Evolutionary conservation across 2,888 invertebrate genomes (phyloP).

Genomic region (Macrostomum cliftonense): DNA sequence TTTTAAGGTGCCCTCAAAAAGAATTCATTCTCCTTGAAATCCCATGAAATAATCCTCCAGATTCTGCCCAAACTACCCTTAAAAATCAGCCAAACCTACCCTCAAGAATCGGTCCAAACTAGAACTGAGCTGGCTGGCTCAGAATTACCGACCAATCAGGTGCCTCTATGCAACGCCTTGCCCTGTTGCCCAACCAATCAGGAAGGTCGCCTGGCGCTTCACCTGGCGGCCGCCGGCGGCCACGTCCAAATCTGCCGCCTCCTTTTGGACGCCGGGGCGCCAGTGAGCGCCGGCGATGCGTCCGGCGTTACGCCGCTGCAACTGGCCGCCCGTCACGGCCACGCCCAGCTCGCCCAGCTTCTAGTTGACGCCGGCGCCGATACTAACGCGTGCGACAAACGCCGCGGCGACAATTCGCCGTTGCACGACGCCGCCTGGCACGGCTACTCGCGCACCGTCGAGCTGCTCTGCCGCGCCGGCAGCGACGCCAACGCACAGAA

Average conservation of each 20-base stretch:
- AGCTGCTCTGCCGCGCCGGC: conserved; percentile 50
- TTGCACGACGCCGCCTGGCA: conserved; percentile 90
- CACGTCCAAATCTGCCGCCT: conserved; percentile 41
- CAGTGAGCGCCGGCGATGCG: not conserved
- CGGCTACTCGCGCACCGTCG: conserved; percentile 67
- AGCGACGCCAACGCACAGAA: conserved; percentile 39
- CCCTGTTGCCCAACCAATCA: too few relatives aligned
- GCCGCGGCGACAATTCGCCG: conserved; percentile 75
- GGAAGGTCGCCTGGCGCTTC: conserved; percentile 43
- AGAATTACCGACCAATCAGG: too few relatives aligned
- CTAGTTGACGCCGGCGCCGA: conserved; percentile 40
- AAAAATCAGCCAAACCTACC: too few relatives aligned
- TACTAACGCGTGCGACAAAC: conserved; percentile 10
- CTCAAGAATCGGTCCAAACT: too few relatives aligned
- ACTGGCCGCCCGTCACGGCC: conserved; percentile 62
- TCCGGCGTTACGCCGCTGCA: conserved; percentile 54
- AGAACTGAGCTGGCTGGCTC: too few relatives aligned
- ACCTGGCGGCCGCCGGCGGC: conserved; percentile 44
- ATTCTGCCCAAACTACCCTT: too few relatives aligned
- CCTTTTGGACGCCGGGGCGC: conserved; percentile 29
- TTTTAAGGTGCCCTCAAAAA: too few relatives aligned
- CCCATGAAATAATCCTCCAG: too few relatives aligned
- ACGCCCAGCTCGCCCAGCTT: conserved; percentile 52
- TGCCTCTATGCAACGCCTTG: too few relatives aligned
- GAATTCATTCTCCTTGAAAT: too few relatives aligned